Base-by-base conservation (phyloP, 1,140 invertebrate species). In the Aphelenchoides besseyi region DNA sequence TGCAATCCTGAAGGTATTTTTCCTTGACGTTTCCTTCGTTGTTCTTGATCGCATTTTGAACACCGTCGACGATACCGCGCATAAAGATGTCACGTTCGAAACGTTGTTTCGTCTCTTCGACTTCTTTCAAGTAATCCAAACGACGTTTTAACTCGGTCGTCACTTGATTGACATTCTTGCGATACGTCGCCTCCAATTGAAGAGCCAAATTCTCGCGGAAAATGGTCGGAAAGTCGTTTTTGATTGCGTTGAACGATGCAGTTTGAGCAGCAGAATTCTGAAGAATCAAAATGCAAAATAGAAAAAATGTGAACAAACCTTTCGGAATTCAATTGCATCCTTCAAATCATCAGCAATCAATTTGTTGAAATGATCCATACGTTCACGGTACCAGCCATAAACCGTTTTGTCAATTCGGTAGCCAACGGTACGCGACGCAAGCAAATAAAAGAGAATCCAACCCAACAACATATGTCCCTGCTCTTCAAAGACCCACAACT, bases 261-360 rank as follows among this genome's bases (percentile, higher is more conserved):
- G 83, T 66, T 64, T 83, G 76, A 8, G 72, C 73, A 28, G 82
- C 82, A n/a, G 82, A 76, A 26, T 53, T 82, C 79, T 80, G 41
- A 61, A 79, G n/a, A n/a, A n/a, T n/a, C 66, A 33, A 18, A 35
- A 37, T 29, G 2, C 1, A 66, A 53, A 18, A 18, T 61, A 52
- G 12, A 32, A 2, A 66, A 72, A 70, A 29, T 37, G 36, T 5
- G 30, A 26, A 3, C 30, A 16, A 3, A 79, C 79, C 73, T 83
- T 85, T 35, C 82, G 78, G 74, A 83, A 83, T 53, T 85, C 83
- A 54, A 79, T 72, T 26, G 84, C 81, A 30, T 83, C 83, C 72
- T 83, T 85, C 37, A 83, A 59, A 55, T 83, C 81, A 32, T 84
- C 74, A 8, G 70, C 61, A 70, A 83, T 85, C 33, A 84, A 57